Evolutionary conservation across 2,888 invertebrate species (phyloP), one percentile per base, ranked within the genome.

Genomic region (Omphaloscelis lunosa): DNA sequence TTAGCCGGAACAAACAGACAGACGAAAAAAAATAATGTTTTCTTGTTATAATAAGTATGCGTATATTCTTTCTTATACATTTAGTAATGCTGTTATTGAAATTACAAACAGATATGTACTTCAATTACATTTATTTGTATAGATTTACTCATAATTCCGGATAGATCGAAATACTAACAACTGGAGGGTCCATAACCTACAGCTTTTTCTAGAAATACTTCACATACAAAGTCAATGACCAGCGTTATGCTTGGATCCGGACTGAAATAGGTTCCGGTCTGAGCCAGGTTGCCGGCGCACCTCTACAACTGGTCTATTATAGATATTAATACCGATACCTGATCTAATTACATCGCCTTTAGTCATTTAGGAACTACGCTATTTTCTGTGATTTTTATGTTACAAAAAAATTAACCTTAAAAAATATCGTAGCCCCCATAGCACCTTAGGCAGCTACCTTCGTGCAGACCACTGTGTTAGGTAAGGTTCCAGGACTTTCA

Each of bases 271-370:
- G 59, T 82, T 78, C 83, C 67, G 58, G 79, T 68, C 72, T 59
- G 12, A 66, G 61, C 75, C 63, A 65, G 85, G 71, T 58, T 39
- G 80, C 12, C 48, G 73, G 72, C 77, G 45, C 79, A 65, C 88
- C 77, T 83, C 67, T 70, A 68, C 27, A 85, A 87, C 86, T 72
- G 17, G 77, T 77, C 39, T 65, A 39, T 61, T 71, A 74, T 20
- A 71, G 41, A 29, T 41, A 85, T 70, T 59, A 76, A 23, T 63
- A 63, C 61, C 41, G 34, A 67, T 72, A 77, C 61, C 59, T 66
- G 62, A 67, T 85, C 72, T 72, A 70, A 34, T 63, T 73, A 51
- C 39, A 34, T 20, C 39, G 70, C 65, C 17, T 69, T 70, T 69
- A 23, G 51, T 41, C 15, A 27, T 58, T 62, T 61, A 65, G 61